A percentile compares a stretch with the other conserved stretches of the same genome.
These are phyloP conservation scores for Chalcosyrphus nemorum DNA, from an alignment of 2,888 invertebrate genomes.

Conservation along the genomic window DNA sequence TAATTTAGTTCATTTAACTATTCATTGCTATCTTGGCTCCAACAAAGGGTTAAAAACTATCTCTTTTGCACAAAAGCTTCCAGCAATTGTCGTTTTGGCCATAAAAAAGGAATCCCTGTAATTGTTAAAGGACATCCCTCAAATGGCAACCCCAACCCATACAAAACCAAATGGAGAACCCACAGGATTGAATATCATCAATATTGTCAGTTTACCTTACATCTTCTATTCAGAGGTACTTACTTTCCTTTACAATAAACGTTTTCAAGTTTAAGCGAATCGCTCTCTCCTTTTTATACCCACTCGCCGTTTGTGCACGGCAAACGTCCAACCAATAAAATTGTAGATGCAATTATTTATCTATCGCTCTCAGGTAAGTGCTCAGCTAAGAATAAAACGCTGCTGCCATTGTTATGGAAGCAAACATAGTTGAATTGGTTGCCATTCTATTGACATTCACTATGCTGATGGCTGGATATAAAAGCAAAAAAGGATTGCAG, in stretches of 20 bases:
- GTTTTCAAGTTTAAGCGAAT: background rate
- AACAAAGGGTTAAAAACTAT: too few species aligned
- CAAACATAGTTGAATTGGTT: constrained; percentile 16
- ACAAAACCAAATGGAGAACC: too few species aligned
- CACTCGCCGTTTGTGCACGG: background rate
- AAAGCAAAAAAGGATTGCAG: constrained; percentile 11
- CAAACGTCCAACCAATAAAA: constrained; percentile 14
- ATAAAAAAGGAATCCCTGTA: too few species aligned
- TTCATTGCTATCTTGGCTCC: too few species aligned
- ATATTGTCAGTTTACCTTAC: too few species aligned
- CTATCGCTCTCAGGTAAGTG: constrained; percentile 31
- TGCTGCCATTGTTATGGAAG: constrained; percentile 20
- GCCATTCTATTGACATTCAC: constrained; percentile 17
- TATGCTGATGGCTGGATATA: background rate
- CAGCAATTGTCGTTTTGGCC: too few species aligned
- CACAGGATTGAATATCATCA: too few species aligned
- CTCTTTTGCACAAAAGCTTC: too few species aligned
- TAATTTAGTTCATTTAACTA: too few species aligned
- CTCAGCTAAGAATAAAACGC: background rate
- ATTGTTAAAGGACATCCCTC: too few species aligned
- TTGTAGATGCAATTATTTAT: constrained; percentile 36
- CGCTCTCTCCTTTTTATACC: background rate
- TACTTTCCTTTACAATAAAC: background rate
- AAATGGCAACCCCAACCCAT: too few species aligned
- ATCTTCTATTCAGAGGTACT: too few species aligned